Evolutionary conservation across 2,797 vertebrate genomes (phyloP), one percentile per base, ranked within the genome.

Genomic region (Xenentodon cancila): DNA sequence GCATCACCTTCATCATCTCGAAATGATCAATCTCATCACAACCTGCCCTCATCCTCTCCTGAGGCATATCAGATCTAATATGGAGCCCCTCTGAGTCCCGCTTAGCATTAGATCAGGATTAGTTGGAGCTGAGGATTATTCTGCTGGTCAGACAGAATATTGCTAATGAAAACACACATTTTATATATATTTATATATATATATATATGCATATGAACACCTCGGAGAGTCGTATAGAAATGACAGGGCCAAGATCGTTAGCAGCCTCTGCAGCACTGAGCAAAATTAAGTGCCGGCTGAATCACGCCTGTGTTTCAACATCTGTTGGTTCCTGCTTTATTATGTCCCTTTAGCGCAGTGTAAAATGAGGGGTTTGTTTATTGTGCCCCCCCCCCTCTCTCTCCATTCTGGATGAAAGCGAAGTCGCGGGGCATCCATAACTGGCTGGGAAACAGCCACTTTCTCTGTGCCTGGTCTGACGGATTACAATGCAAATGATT

Each of bases 261-360:
- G 65, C 63, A 20, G 71, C 70, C 49, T 55, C 58, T 4, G 80
- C 55, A 17, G 75, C 64, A 53, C 30, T 50, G 1, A 3, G 69
- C 50, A 16, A 49, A 75, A 77, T 67, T 64, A 76, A 73, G 60
- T n/a, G 56, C 72, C 7, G 34, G 68, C 60, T 65, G 59, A 87
- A 74, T 67, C 57, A 53, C 5, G 3, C 65, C 58, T 69, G 76
- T 19, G 44, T 50, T 55, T 66, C 49, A 87, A 78, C 87, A 91
- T 85, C 86, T 89, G 87, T 73, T 80, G 77, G 80, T 82, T 87
- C 79, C 37, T 79, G 85, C 84, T 73, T 78, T 82, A 85, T 85
- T 81, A 77, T 63, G 66, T 63, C 42, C 64, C 74, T 88, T 89
- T 89, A 89, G 71, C 82, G 78, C 60, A 45, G 74, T 45, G 66